phyloP scores from a whole-genome alignment of 2,797 vertebrate genomes.

The Brotula barbata region DNA sequence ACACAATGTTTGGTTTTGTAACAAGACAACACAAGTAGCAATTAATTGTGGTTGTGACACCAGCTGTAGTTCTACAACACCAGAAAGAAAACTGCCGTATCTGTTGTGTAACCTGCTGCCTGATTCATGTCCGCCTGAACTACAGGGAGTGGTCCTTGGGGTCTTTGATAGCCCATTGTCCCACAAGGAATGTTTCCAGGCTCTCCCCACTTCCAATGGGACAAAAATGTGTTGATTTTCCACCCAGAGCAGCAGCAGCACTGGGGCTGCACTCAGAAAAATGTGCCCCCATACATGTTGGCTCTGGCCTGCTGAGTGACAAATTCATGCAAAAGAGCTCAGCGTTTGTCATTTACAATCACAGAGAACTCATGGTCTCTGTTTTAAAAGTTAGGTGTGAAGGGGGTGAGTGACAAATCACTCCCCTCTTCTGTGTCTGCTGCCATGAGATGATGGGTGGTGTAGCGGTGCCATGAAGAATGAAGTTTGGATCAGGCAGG shows the following conservation, averaged over 20 bases:
- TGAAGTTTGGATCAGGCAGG: conserved; percentile 44
- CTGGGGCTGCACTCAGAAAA: conserved; percentile 7
- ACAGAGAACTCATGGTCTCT: background rate
- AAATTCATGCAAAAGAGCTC: conserved; percentile 5
- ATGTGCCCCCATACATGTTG: conserved; percentile 14
- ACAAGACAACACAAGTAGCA: conserved; percentile 14
- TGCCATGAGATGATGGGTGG: conserved; percentile 28
- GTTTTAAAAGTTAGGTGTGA: conserved; percentile 24
- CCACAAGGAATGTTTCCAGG: conserved; percentile 69
- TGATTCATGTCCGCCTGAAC: conserved; percentile 45
- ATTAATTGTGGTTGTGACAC: conserved; percentile 46
- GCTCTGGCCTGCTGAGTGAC: conserved; percentile 18
- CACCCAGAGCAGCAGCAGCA: conserved; percentile 42
- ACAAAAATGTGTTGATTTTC: conserved; percentile 55
- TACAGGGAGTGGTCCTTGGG: conserved; percentile 60
- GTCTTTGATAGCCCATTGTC: conserved; percentile 74
- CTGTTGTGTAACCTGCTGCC: conserved; percentile 58
- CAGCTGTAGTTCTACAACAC: background rate
- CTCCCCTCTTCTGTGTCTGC: conserved; percentile 21
- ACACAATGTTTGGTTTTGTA: conserved; percentile 3
- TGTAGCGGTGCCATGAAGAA: conserved; percentile 22
- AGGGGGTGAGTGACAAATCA: conserved; percentile 14
- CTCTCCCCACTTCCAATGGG: conserved; percentile 58
- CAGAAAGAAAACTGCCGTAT: conserved; percentile 10
- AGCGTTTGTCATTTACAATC: conserved; percentile 23